phyloP scores from a whole-genome alignment of 2,888 invertebrate genomes.

The Cephonodes hylas region DNA sequence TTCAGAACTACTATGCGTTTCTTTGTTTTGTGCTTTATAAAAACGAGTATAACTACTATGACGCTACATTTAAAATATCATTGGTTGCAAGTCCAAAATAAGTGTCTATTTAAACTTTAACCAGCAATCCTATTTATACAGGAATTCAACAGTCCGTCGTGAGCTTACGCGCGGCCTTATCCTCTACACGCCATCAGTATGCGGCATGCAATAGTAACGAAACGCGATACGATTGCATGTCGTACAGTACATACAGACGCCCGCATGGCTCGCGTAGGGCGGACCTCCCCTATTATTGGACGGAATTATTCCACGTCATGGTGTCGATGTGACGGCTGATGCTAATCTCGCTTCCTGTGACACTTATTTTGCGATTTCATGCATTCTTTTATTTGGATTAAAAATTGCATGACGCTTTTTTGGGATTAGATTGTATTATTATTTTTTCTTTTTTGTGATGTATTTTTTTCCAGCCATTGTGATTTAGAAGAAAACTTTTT shows the following conservation, averaged over 20 bases:
- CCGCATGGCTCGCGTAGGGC: slow-evolving; percentile 57
- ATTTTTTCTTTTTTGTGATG: no score
- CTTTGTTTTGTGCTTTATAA: no score
- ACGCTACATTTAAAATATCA: no score
- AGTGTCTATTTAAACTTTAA: no score
- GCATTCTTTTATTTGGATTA: neutral
- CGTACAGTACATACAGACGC: slow-evolving; percentile 63
- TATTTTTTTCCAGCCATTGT: no score
- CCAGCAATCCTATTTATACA: no score
- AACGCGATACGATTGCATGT: slow-evolving; percentile 61
- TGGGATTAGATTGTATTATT: neutral
- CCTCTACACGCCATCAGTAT: slow-evolving; percentile 54
- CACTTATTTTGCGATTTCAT: slow-evolving; percentile 6
- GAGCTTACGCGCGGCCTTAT: slow-evolving; percentile 29
- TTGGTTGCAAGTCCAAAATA: no score
- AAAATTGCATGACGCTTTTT: neutral
- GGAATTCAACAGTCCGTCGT: slow-evolving; percentile 17
- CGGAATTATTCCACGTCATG: slow-evolving; percentile 63
- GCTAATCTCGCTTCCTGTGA: slow-evolving; percentile 53
- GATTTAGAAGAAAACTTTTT: no score
- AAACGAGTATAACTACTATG: no score
- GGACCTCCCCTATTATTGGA: slow-evolving; percentile 64
- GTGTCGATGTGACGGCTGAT: slow-evolving; percentile 56
- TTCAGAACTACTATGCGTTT: no score
- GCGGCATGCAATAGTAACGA: slow-evolving; percentile 51